Conservation (phyloP, 2,797 vertebrate species). For the Enoplosus armatus region DNA sequence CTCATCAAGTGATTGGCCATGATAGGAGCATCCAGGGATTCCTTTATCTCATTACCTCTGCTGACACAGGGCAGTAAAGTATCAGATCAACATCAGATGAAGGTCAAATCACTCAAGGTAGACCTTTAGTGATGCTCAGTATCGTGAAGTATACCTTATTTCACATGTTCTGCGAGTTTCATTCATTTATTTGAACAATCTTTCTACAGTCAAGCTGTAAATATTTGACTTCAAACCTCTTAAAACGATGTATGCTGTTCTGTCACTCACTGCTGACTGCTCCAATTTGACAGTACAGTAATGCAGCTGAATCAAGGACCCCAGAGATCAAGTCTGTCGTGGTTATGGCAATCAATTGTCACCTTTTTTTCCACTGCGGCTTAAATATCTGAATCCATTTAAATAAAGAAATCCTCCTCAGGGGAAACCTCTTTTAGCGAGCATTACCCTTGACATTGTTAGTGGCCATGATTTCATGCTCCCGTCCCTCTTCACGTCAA, state of each 20-base stretch:
- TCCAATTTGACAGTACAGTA: not conserved
- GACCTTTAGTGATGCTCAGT: constrained; percentile 8
- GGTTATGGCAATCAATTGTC: not conserved
- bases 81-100: constrained; percentile 52
- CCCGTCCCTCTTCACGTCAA: constrained; percentile 41
- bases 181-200: not conserved
- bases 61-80: constrained; percentile 52
- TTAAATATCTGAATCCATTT: constrained; percentile 25
- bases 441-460: constrained; percentile 47
- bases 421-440: constrained; percentile 23
- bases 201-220: not conserved
- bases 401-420: constrained; percentile 28
- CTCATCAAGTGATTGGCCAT: constrained; percentile 44
- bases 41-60: constrained; percentile 68
- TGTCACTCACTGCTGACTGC: not conserved
- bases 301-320: not conserved
- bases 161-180: not conserved
- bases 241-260: not conserved
- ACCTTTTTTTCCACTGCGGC: not conserved
- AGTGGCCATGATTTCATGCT: constrained; percentile 51
- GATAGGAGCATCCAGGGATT: constrained; percentile 49
- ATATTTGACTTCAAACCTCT: not conserved
- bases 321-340: not conserved
- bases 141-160: not conserved
- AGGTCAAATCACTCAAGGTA: constrained; percentile 59